phyloP scores from a whole-genome alignment of 2,797 vertebrate genomes.

The Takifugu rubripes region DNA sequence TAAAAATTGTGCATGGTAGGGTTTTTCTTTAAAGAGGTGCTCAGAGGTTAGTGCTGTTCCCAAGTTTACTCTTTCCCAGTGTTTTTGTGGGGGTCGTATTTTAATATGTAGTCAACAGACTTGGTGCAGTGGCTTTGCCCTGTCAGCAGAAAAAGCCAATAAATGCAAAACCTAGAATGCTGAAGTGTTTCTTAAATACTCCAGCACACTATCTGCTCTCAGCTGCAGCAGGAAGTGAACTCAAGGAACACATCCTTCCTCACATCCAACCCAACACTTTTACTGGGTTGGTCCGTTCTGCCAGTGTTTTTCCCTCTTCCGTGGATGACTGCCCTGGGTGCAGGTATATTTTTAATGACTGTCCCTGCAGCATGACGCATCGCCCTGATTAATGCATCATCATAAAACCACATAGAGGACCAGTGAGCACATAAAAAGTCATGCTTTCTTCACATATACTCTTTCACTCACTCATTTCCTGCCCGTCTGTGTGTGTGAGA shows the following conservation, averaged over 20 bases:
- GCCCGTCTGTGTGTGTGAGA: conserved; percentile 23
- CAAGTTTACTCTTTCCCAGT: neutral
- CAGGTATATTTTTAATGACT: conserved; percentile 63
- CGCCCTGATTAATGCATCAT: conserved; percentile 79
- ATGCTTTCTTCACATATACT: conserved; percentile 24
- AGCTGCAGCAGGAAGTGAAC: conserved; percentile 9
- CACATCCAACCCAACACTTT: neutral
- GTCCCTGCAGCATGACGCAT: conserved; percentile 51
- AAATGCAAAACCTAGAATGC: neutral
- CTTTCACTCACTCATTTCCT: neutral
- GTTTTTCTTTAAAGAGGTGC: neutral
- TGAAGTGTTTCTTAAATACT: conserved; percentile 9
- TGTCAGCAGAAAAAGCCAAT: neutral
- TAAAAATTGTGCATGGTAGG: neutral
- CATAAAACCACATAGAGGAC: conserved; percentile 67
- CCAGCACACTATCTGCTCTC: conserved; percentile 2
- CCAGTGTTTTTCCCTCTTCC: conserved; percentile 7
- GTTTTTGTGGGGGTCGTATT: neutral
- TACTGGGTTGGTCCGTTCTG: conserved; percentile 14
- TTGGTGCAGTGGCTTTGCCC: neutral
- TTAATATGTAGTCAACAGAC: neutral
- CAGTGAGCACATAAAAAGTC: conserved; percentile 49
- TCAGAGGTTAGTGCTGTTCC: neutral
- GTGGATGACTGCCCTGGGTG: conserved; percentile 48
- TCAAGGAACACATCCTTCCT: conserved; percentile 8